These are phyloP conservation scores for Dryobota labecula DNA, from an alignment of 2,888 invertebrate species.

Conservation along the genomic window DNA sequence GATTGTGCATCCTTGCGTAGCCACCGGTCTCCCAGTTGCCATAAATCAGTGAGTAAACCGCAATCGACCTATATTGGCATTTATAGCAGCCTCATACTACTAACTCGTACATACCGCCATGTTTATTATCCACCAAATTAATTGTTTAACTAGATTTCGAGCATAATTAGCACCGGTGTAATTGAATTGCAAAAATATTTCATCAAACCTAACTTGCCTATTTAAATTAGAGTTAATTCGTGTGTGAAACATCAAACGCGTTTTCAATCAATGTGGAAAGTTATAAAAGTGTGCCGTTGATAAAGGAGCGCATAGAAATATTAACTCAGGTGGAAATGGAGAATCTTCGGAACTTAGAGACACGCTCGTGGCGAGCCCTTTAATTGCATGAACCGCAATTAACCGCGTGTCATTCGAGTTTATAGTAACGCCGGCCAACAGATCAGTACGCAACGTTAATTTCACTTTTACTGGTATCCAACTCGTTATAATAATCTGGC, in stretches of 20 bases:
- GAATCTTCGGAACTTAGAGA: conserved; percentile 53
- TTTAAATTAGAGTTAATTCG: conserved; percentile 33
- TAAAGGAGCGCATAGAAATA: conserved; percentile 11
- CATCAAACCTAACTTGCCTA: conserved; percentile 60
- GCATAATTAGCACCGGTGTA: conserved; percentile 66
- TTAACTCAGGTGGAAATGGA: conserved; percentile 11
- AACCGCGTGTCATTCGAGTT: conserved; percentile 75
- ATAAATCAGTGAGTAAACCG: conserved; percentile 74
- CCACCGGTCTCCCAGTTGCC: conserved; percentile 69
- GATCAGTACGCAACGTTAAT: conserved; percentile 73
- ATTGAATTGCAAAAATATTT: conserved; percentile 72
- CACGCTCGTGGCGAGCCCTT: conserved; percentile 63
- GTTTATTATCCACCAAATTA: conserved; percentile 68
- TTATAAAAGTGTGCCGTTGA: conserved; percentile 16
- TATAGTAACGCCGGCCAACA: conserved; percentile 68
- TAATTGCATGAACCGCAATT: conserved; percentile 76
- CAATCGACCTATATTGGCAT: conserved; percentile 73
- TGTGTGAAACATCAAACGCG: conserved; percentile 24
- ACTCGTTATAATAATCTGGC: conserved; percentile 80
- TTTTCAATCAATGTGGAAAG: conserved; percentile 22
- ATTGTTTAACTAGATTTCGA: conserved; percentile 70
- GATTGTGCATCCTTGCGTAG: conserved; percentile 85
- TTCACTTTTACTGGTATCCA: conserved; percentile 78
- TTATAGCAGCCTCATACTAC: conserved; percentile 66
- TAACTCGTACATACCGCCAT: conserved; percentile 52